Conservation (phyloP, 2,797 vertebrate genomes). For the Myotis findleyi region DNA sequence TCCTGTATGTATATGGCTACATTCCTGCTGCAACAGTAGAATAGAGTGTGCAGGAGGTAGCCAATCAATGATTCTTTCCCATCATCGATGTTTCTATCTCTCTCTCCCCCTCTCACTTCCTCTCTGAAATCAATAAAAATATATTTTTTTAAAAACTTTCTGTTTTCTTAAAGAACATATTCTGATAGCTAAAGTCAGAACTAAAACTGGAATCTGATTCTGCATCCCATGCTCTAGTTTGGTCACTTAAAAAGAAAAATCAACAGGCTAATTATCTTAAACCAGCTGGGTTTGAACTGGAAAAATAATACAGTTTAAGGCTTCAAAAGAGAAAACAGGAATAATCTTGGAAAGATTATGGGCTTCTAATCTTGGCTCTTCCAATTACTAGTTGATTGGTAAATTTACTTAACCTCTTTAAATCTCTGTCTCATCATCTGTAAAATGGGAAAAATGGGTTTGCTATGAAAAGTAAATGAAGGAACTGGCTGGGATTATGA, state of each 20-base stretch:
- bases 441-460: not conserved
- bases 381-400: not conserved
- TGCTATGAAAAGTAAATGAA: not conserved
- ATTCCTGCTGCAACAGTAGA: not conserved
- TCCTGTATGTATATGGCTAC: not conserved
- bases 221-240: not conserved
- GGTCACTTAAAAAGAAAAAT: slow-evolving; percentile 42
- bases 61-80: no score
- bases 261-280: slow-evolving; percentile 24
- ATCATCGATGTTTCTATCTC: no score
- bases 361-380: slow-evolving; percentile 46
- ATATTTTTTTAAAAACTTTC: not conserved
- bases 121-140: no score
- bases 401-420: slow-evolving; percentile 33
- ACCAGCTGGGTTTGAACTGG: not conserved
- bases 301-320: slow-evolving; percentile 6
- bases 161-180: slow-evolving; percentile 51
- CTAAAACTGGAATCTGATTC: slow-evolving; percentile 43
- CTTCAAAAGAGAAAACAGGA: slow-evolving; percentile 20
- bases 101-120: no score
- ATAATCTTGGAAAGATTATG: not conserved
- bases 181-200: not conserved
- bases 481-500: not conserved
- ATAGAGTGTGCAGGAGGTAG: not conserved
- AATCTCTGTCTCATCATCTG: slow-evolving; percentile 33